Evolutionary conservation across 2,113 vertebrate species (phyloP).

Genomic region (Oostethus manadensis): DNA sequence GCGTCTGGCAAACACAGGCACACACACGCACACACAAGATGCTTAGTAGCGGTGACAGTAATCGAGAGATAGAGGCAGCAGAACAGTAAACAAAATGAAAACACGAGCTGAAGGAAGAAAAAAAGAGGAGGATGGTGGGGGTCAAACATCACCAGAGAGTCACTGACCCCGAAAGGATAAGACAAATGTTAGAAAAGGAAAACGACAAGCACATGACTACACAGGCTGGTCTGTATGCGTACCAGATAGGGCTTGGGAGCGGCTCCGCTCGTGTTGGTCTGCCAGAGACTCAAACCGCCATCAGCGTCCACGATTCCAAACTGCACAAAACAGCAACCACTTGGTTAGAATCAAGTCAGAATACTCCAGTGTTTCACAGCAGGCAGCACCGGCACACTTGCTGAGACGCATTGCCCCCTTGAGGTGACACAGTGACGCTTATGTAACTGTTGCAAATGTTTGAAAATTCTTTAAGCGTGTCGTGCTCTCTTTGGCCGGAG

Average conservation of each 20-base stretch:
- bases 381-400: background rate
- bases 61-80: conserved; percentile 13
- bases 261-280: conserved; percentile 86
- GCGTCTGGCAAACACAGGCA: conserved; percentile 68
- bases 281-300: conserved; percentile 93
- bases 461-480: conserved; percentile 12
- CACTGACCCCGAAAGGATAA: conserved; percentile 3
- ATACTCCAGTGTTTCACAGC: background rate
- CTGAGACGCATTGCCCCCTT: background rate
- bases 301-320: conserved; percentile 96
- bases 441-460: conserved; percentile 16
- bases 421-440: conserved; percentile 18
- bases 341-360: background rate
- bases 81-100: conserved; percentile 10
- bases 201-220: background rate
- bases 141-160: background rate
- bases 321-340: conserved; percentile 57
- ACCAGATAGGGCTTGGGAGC: conserved; percentile 92
- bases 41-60: conserved; percentile 18
- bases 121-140: conserved; percentile 2
- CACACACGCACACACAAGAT: conserved; percentile 19
- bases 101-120: conserved; percentile 4
- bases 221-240: conserved; percentile 32
- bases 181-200: background rate
- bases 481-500: conserved; percentile 20